Percentiles rank a stretch among this genome's conserved stretches.
Evolutionary conservation across 2,888 invertebrate species (phyloP).

Genomic region (Drosophila neotestacea): DNA sequence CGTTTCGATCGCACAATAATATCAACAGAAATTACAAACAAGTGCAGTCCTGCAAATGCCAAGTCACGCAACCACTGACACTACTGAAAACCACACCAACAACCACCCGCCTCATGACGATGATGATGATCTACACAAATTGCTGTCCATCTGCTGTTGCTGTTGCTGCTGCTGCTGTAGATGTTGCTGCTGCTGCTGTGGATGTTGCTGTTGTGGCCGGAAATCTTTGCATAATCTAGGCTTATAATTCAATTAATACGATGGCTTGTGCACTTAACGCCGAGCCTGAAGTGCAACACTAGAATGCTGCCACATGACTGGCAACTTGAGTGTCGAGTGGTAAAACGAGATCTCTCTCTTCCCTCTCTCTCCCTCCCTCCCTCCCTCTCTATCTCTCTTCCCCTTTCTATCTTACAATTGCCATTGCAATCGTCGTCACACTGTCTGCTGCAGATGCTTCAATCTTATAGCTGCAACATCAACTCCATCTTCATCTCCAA

Average conservation of each 20-base stretch:
- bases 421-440: conserved; percentile 55
- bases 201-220: conserved; percentile 64
- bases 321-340: conserved; percentile 69
- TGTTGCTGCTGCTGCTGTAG: conserved; percentile 4
- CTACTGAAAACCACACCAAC: background rate
- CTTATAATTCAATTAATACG: conserved; percentile 84
- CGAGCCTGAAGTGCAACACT: conserved; percentile 76
- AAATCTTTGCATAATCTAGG: conserved; percentile 83
- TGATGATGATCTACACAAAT: conserved; percentile 71
- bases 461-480: conserved; percentile 13
- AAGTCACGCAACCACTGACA: conserved; percentile 59
- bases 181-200: too few relatives aligned
- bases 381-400: background rate
- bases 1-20: conserved; percentile 48
- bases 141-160: conserved; percentile 65
- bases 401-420: background rate
- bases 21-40: conserved; percentile 73
- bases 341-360: conserved; percentile 2
- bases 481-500: conserved; percentile 3
- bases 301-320: conserved; percentile 81
- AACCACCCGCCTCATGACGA: conserved; percentile 17
- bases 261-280: conserved; percentile 72
- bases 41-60: conserved; percentile 72
- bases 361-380: background rate
- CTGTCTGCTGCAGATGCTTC: conserved; percentile 56